phyloP scores from a whole-genome alignment of 2,113 vertebrate genomes.

The Catagonus wagneri region DNA sequence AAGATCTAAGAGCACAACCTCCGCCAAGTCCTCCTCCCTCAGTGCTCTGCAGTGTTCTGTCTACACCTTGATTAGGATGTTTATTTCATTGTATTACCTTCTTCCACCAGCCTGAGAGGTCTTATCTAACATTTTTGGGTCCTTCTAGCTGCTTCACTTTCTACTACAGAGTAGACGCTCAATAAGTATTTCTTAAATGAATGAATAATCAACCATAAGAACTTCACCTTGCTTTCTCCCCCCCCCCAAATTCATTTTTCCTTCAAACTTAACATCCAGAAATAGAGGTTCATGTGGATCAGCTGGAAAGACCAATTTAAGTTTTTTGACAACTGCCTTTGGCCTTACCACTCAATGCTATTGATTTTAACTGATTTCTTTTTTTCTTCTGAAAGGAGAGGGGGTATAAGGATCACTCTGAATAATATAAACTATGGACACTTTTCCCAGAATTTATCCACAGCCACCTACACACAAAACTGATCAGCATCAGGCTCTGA shows the following conservation, averaged over 20 bases:
- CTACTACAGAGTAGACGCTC: neutral
- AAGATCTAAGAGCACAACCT: neutral
- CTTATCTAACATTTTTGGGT: neutral
- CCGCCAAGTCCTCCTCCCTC: neutral
- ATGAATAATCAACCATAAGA: neutral
- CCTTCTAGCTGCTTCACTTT: neutral
- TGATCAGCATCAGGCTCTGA: neutral
- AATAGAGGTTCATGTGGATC: neutral
- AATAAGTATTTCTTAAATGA: neutral
- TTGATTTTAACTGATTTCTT: neutral
- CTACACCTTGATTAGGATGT: neutral
- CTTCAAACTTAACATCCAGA: neutral
- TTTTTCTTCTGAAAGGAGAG: neutral
- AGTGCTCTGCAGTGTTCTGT: neutral
- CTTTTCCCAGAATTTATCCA: constrained; percentile 4
- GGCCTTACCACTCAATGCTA: neutral
- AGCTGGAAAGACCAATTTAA: neutral
- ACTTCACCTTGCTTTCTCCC: neutral
- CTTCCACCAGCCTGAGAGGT: neutral
- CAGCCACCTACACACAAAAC: neutral
- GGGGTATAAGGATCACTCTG: neutral
- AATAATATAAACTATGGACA: neutral
- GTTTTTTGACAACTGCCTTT: neutral
- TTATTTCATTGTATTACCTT: neutral
- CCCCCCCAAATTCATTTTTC: neutral